phyloP scores from a whole-genome alignment of 2,888 invertebrate genomes.

The Nemotelus nigrinus region DNA sequence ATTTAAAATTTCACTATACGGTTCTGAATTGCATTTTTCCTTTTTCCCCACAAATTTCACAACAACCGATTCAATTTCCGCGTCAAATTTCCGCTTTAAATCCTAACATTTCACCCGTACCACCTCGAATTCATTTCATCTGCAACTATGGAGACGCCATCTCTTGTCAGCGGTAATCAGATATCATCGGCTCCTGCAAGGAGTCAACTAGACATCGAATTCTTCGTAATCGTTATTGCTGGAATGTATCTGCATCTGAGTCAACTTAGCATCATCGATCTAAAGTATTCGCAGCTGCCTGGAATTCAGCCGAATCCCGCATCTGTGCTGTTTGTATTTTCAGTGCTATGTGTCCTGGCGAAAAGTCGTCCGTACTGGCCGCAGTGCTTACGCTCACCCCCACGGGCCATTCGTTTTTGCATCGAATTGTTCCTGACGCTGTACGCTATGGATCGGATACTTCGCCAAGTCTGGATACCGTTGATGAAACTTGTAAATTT shows the following conservation, averaged over 20 bases:
- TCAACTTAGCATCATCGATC: conserved; percentile 54
- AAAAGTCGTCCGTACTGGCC: conserved; percentile 55
- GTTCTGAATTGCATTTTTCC: neutral
- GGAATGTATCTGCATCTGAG: conserved; percentile 55
- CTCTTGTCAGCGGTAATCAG: neutral
- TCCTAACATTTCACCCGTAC: neutral
- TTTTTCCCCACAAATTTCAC: neutral
- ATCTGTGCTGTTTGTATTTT: conserved; percentile 55
- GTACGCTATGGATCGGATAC: conserved; percentile 54
- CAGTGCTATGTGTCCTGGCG: conserved; percentile 53
- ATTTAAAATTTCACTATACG: neutral
- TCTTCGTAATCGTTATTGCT: conserved; percentile 51
- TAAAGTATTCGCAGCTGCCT: conserved; percentile 53
- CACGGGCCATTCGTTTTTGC: conserved; percentile 51
- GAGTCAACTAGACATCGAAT: conserved; percentile 47
- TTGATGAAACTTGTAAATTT: conserved; percentile 53
- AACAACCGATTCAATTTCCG: neutral
- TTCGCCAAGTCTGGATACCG: conserved; percentile 57
- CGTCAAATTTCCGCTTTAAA: neutral
- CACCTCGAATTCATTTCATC: neutral
- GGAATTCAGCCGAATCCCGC: conserved; percentile 55
- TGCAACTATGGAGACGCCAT: neutral
- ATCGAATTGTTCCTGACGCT: conserved; percentile 54
- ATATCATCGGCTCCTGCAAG: neutral
- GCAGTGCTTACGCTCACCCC: conserved; percentile 49